These are phyloP conservation scores for Papilio machaon DNA, from an alignment of 1,140 invertebrate genomes.

Conservation along the genomic window DNA sequence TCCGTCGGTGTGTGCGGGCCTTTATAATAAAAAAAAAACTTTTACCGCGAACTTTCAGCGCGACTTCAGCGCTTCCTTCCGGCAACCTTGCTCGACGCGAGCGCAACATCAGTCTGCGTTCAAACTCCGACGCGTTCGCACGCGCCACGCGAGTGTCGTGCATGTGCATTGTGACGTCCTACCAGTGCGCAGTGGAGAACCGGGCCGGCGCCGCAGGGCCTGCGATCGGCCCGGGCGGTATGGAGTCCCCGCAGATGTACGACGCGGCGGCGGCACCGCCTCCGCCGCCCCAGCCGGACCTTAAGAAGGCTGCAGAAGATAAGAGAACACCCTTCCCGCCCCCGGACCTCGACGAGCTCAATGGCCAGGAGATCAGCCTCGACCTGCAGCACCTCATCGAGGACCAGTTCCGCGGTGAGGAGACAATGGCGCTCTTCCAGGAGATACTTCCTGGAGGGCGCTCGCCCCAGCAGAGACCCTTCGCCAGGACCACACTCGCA, in stretches of 20 bases:
- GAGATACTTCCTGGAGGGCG: slow-evolving; percentile 89
- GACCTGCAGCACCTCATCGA: slow-evolving; percentile 95
- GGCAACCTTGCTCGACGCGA: slow-evolving; percentile 65
- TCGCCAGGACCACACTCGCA: slow-evolving; percentile 86
- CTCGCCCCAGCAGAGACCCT: slow-evolving; percentile 80
- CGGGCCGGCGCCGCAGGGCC: slow-evolving; percentile 75
- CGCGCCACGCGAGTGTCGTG: slow-evolving; percentile 64
- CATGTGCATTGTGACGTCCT: slow-evolving; percentile 71
- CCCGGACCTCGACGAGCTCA: slow-evolving; percentile 92
- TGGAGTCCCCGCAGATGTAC: slow-evolving; percentile 89
- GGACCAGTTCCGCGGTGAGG: slow-evolving; percentile 92
- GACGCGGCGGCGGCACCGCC: slow-evolving; percentile 82
- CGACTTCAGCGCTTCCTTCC: slow-evolving; percentile 73
- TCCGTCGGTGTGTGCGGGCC: slow-evolving; percentile 51
- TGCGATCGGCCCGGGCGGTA: slow-evolving; percentile 79
- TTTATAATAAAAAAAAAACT: slow-evolving; percentile 56
- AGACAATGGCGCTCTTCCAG: slow-evolving; percentile 87
- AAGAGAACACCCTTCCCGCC: slow-evolving; percentile 85
- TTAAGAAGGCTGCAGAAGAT: slow-evolving; percentile 75
- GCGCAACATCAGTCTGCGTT: slow-evolving; percentile 68
- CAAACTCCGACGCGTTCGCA: slow-evolving; percentile 65
- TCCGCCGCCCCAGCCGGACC: slow-evolving; percentile 81
- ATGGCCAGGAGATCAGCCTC: slow-evolving; percentile 93
- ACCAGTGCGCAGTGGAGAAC: slow-evolving; percentile 77
- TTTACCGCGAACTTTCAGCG: slow-evolving; percentile 73